These are phyloP conservation scores for Psilopogon haemacephalus DNA, from an alignment of 2,113 vertebrate genomes.

Conservation along the genomic window DNA sequence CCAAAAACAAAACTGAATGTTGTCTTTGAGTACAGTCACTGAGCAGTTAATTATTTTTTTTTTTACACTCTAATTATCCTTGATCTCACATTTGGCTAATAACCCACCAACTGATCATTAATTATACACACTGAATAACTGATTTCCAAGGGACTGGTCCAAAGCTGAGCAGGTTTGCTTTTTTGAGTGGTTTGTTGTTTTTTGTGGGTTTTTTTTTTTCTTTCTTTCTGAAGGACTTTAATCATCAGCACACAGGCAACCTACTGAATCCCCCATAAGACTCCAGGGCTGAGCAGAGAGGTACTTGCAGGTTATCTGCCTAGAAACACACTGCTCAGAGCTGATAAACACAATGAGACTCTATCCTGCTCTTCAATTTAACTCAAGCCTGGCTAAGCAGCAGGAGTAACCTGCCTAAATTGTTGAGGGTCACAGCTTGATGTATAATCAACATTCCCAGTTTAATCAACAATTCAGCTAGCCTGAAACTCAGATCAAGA, in stretches of 20 bases:
- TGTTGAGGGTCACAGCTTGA: conserved; percentile 39
- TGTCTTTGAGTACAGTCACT: neutral
- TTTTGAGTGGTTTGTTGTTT: no score
- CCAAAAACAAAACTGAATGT: neutral
- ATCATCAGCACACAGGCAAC: neutral
- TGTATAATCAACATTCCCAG: conserved; percentile 53
- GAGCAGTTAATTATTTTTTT: neutral
- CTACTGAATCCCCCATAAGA: conserved; percentile 6
- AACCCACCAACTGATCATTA: conserved; percentile 24
- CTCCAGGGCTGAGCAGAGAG: neutral
- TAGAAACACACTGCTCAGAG: conserved; percentile 17
- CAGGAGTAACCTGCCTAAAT: conserved; percentile 15
- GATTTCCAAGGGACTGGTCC: neutral
- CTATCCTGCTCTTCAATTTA: conserved; percentile 38
- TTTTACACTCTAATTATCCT: conserved; percentile 30
- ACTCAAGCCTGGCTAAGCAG: neutral
- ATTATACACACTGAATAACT: neutral
- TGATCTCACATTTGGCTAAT: conserved; percentile 41
- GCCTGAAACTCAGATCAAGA: neutral
- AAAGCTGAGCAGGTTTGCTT: neutral
- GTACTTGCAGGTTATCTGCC: conserved; percentile 47
- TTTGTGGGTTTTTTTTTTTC: neutral
- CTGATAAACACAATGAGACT: conserved; percentile 38
- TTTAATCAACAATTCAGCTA: neutral
- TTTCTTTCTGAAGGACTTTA: neutral